Evolutionary conservation across 92 coral and sea anemone species (phyloP).

Genomic region (Phenganax subtilis): DNA sequence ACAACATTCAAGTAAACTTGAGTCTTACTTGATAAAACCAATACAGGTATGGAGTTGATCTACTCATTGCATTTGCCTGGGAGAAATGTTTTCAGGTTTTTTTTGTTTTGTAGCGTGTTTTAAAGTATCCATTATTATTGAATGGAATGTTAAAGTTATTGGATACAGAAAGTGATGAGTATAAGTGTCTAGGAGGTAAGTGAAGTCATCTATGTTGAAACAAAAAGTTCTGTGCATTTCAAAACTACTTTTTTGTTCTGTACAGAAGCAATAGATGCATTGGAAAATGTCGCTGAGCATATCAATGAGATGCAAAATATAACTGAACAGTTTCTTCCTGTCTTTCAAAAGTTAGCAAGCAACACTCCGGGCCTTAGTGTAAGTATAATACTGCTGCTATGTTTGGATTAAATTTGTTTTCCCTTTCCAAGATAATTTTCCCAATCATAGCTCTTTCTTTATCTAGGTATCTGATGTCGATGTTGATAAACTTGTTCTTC

Average conservation of each 20-base stretch:
- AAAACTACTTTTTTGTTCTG: not conserved
- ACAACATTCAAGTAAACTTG: constrained; percentile 97
- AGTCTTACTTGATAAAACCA: constrained; percentile 91
- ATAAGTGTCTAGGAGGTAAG: constrained; percentile 72
- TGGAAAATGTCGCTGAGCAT: constrained; percentile 92
- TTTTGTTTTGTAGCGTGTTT: constrained; percentile 62
- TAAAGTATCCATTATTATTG: constrained; percentile 82
- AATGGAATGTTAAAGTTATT: constrained; percentile 75
- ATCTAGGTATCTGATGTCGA: constrained; percentile 84
- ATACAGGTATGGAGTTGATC: constrained; percentile 65
- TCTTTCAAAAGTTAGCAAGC: constrained; percentile 70
- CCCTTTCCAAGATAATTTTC: too few relatives aligned
- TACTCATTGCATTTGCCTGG: not conserved
- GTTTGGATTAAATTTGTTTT: too few relatives aligned
- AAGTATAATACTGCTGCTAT: constrained; percentile 1
- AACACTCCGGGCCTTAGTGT: constrained; percentile 72
- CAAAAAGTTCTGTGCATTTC: not conserved
- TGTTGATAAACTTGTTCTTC: constrained; percentile 78
- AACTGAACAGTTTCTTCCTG: constrained; percentile 84
- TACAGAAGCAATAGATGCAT: constrained; percentile 83
- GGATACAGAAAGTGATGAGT: constrained; percentile 71
- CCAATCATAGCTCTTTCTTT: not conserved
- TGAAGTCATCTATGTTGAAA: not conserved
- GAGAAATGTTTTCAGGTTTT: not conserved
- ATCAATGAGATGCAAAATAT: constrained; percentile 98